Evolutionary conservation across 1,140 invertebrate genomes (phyloP), one percentile per base, ranked within the genome.

Genomic region (Oryctes rhinoceros): DNA sequence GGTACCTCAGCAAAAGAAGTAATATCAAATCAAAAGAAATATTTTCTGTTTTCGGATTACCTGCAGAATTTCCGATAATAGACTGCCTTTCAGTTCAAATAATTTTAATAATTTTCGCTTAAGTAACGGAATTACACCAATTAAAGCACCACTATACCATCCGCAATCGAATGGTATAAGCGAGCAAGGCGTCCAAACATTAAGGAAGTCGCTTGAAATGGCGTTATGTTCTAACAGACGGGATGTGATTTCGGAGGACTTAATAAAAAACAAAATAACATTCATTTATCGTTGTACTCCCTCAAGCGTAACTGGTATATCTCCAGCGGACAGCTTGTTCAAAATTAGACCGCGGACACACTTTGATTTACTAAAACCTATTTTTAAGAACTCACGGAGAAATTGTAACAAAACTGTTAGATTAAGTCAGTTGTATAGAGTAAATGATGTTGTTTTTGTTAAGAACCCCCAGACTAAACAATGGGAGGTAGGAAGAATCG

Each of bases 111-210:
- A 80, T 1, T 90, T 90, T 83, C 79, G 85, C 48, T 81, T 76
- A 77, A 76, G 84, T 71, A 89, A 88, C 85, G 84, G 86, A 7
- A 88, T 90, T 75, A 78, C 84, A 30, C 85, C 87, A 62, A 78
- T 85, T 49, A 85, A 85, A 37, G 84, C 86, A 30, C 85, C 86
- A 81, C 86, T 88, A 49, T 84, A 85, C 20, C 87, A 89, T 84
- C 83, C 87, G 13, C 87, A 88, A 80, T 86, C 86, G 10, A 90
- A 90, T 82, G 89, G 89, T 4, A 83, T 88, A 65, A 86, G 86
- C 10, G 88, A 89, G 82, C 76, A 84, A 48, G 47, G 82, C 6
- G 80, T 87, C 9, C 83, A 84, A 80, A 85, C 18, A 20, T 4
- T 77, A 80, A 80, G 77, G 77, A 80, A 65, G 30, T 15, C 5